A percentile compares a stretch with the other conserved stretches of the same genome.
phyloP scores from a whole-genome alignment of 2,113 vertebrate species.

The Psittacula cyanocephala region DNA sequence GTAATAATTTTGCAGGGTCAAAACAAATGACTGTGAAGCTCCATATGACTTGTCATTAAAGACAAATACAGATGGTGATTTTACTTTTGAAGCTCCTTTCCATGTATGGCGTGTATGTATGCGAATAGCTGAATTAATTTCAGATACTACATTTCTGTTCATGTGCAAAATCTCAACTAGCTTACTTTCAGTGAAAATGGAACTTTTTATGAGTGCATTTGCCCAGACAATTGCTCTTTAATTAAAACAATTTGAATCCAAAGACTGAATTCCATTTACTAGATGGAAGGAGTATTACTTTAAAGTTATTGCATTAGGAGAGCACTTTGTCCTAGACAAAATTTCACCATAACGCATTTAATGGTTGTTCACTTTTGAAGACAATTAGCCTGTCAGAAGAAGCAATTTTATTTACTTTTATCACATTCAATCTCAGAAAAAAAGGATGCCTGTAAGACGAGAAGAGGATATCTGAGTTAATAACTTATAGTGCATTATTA shows the following conservation, averaged over 20 bases:
- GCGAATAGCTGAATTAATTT: constrained; percentile 63
- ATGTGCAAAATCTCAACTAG: constrained; percentile 34
- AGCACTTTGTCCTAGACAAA: not conserved
- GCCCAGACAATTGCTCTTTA: constrained; percentile 39
- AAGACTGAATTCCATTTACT: constrained; percentile 37
- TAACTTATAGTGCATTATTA: not conserved
- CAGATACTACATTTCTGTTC: constrained; percentile 26
- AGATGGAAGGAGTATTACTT: constrained; percentile 44
- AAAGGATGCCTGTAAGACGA: not conserved
- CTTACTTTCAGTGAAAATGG: constrained; percentile 24
- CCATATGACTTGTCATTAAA: constrained; percentile 37
- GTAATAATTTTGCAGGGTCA: not conserved
- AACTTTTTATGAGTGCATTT: constrained; percentile 50
- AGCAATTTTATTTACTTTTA: constrained; percentile 2
- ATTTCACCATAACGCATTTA: not conserved
- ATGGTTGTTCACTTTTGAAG: not conserved
- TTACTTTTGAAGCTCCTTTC: constrained; percentile 46
- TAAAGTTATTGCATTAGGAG: constrained; percentile 21
- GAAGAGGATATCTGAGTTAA: not conserved
- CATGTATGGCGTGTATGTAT: constrained; percentile 42
- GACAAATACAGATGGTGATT: constrained; percentile 52
- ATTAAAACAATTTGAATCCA: constrained; percentile 51
- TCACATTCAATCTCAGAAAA: not conserved
- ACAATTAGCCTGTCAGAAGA: not conserved
- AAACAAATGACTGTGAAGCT: not conserved